These are phyloP conservation scores for Styela plicata DNA, from an alignment of 23 tunicate species.

Conservation along the genomic window DNA sequence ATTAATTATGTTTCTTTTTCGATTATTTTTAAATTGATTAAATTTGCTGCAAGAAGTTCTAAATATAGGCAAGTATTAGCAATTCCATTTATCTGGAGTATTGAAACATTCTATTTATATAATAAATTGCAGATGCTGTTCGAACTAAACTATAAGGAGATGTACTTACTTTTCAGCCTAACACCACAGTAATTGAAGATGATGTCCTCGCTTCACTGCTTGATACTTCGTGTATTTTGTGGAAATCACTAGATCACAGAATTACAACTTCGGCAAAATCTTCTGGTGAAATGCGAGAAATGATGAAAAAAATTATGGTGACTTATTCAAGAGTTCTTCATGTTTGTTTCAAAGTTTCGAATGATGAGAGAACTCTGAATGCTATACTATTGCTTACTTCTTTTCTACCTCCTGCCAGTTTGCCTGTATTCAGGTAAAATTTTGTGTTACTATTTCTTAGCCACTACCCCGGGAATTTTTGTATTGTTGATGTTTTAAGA, in stretches of 20 bases:
- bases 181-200: neutral
- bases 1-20: no score
- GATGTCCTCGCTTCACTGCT: slow-evolving; percentile 11
- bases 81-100: no score
- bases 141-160: no score
- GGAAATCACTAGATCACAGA: slow-evolving; percentile 1
- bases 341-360: slow-evolving; percentile 52
- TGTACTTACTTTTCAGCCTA: neutral
- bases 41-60: no score
- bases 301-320: slow-evolving; percentile 43
- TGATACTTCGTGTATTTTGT: slow-evolving; percentile 21
- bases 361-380: slow-evolving; percentile 64
- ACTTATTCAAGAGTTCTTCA: slow-evolving; percentile 46
- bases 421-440: slow-evolving; percentile 60
- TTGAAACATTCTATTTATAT: no score
- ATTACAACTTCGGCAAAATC: neutral
- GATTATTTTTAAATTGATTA: no score
- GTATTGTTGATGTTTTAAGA: no score
- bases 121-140: no score
- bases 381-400: slow-evolving; percentile 59
- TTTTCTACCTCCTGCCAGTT: slow-evolving; percentile 58
- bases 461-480: no score
- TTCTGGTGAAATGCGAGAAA: slow-evolving; percentile 14
- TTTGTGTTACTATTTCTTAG: no score
- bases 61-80: no score